Evolutionary conservation across 2,888 invertebrate species (phyloP).

Genomic region (Lamellibrachia columna): DNA sequence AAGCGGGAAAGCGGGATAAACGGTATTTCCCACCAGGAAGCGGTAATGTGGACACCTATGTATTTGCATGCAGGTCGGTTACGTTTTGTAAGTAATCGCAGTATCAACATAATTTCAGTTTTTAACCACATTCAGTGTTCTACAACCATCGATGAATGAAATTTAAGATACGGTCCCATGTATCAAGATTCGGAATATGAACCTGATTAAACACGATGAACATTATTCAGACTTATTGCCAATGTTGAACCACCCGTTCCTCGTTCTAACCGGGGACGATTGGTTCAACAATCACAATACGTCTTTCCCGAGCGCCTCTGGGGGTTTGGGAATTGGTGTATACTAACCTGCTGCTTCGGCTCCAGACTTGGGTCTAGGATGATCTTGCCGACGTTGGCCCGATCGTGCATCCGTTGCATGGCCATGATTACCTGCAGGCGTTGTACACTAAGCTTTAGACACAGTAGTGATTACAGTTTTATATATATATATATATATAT

Average conservation of each 20-base stretch:
- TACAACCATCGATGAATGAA: not conserved
- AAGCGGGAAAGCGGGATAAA: no score
- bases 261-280: not conserved
- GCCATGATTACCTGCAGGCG: constrained; percentile 80
- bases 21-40: no score
- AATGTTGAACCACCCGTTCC: not conserved
- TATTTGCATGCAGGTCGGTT: no score
- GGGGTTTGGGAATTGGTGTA: not conserved
- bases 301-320: not conserved
- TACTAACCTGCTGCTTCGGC: constrained; percentile 58
- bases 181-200: not conserved
- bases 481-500: not conserved
- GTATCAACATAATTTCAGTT: not conserved
- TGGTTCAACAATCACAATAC: not conserved
- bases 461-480: not conserved
- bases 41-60: no score
- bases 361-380: constrained; percentile 77
- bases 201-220: not conserved
- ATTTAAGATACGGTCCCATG: not conserved
- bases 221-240: not conserved
- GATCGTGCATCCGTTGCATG: constrained; percentile 92
- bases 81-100: not conserved
- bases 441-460: not conserved
- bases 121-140: not conserved
- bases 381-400: constrained; percentile 89